Evolutionary conservation across 2,113 vertebrate genomes (phyloP).

Genomic region (Galeopterus variegatus): DNA sequence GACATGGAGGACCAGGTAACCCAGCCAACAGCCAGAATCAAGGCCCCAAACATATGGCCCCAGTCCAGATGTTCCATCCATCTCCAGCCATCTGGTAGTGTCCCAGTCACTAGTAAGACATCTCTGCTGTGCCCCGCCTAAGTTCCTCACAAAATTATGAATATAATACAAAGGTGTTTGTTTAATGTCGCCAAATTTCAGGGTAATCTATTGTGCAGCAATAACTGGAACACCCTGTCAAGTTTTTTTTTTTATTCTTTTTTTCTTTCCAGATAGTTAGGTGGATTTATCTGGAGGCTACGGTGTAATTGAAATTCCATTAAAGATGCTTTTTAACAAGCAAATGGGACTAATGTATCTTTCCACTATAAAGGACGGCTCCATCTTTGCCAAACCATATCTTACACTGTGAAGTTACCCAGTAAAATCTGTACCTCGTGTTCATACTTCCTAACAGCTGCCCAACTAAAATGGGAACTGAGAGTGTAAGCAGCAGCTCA

Average conservation of each 20-base stretch:
- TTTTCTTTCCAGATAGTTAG: constrained; percentile 26
- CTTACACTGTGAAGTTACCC: background rate
- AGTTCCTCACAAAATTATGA: background rate
- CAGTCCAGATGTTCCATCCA: background rate
- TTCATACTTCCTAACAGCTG: background rate
- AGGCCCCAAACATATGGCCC: background rate
- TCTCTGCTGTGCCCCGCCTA: background rate
- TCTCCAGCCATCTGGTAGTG: background rate
- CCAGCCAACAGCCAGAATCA: background rate
- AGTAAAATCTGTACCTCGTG: background rate
- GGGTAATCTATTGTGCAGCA: background rate
- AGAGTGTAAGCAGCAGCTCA: background rate
- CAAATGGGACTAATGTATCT: background rate
- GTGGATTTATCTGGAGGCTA: background rate
- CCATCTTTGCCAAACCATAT: background rate
- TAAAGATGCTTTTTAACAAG: constrained; percentile 61
- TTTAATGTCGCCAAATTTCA: background rate
- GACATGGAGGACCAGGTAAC: background rate
- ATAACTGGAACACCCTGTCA: background rate
- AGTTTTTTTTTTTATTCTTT: background rate
- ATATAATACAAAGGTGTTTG: background rate
- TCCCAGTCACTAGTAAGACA: background rate
- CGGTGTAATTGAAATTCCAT: constrained; percentile 63
- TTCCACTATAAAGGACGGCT: background rate
- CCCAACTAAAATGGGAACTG: background rate